Percentiles rank a stretch among this genome's conserved stretches.
Evolutionary conservation across 2,888 invertebrate genomes (phyloP).

Genomic region (Papilio elwesi): DNA sequence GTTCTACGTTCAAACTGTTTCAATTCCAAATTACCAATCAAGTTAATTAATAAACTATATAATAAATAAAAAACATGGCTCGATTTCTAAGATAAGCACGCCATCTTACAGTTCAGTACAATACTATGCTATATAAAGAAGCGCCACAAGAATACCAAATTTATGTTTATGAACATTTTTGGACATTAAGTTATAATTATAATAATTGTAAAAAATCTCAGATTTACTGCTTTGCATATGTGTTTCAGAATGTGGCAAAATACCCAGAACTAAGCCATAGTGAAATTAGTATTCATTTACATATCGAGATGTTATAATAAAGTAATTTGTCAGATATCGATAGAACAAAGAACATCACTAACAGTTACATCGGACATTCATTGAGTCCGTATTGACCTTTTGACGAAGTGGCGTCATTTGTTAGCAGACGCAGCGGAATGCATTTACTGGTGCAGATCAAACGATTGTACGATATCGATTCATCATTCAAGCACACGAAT

Average conservation of each 20-base stretch:
- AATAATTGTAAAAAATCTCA: too few species aligned
- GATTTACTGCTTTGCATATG: not conserved
- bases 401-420: conserved; percentile 70
- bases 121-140: too few species aligned
- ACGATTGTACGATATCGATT: conserved; percentile 36
- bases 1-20: not conserved
- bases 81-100: too few species aligned
- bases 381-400: conserved; percentile 63
- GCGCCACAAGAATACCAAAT: too few species aligned
- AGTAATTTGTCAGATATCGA: conserved; percentile 22
- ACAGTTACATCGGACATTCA: conserved; percentile 56
- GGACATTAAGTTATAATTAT: not conserved
- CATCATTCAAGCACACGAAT: conserved; percentile 33
- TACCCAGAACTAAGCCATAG: too few species aligned
- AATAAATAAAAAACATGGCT: too few species aligned
- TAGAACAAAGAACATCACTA: conserved; percentile 42
- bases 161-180: not conserved
- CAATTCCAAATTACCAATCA: not conserved
- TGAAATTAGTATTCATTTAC: not conserved
- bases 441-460: conserved; percentile 44
- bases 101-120: too few species aligned
- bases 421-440: conserved; percentile 55
- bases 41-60: too few species aligned
- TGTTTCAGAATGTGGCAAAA: too few species aligned
- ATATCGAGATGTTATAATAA: conserved; percentile 7